phyloP scores from a whole-genome alignment of 2,113 vertebrate genomes.

The Synodontis membranacea region DNA sequence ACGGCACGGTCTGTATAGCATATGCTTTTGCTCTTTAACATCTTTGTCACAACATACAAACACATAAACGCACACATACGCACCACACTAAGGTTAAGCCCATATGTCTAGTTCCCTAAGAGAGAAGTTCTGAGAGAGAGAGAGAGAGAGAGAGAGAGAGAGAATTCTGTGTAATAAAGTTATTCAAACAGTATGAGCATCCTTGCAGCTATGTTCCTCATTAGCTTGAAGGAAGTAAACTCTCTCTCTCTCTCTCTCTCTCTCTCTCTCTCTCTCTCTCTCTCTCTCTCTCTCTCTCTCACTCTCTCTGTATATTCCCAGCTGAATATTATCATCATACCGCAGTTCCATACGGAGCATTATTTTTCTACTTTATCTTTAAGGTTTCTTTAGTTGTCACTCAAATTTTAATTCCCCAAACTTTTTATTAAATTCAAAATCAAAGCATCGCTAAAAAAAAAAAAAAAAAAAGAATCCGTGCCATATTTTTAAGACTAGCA shows the following conservation, averaged over 20 bases:
- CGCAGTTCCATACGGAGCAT: neutral
- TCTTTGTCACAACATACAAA: neutral
- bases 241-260: neutral
- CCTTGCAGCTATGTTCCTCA: neutral
- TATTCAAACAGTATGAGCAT: constrained; percentile 15
- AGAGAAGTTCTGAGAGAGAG: neutral
- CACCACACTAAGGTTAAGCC: constrained; percentile 10
- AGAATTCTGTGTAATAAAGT: constrained; percentile 1
- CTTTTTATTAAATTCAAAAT: neutral
- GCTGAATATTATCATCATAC: neutral
- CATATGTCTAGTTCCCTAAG: constrained; percentile 20
- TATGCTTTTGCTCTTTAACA: constrained; percentile 16
- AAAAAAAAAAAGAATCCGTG: neutral
- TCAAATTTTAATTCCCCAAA: neutral
- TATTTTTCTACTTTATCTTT: neutral
- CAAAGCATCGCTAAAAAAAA: neutral
- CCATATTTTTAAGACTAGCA: neutral
- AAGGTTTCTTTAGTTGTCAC: neutral
- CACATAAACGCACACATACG: constrained; percentile 21
- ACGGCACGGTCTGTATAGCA: constrained; percentile 13
- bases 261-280: neutral
- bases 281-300: neutral
- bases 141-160: neutral
- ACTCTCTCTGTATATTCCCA: neutral
- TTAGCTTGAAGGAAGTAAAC: neutral